Evolutionary conservation across 2,888 invertebrate genomes (phyloP).

Genomic region (Sesamia inferens): DNA sequence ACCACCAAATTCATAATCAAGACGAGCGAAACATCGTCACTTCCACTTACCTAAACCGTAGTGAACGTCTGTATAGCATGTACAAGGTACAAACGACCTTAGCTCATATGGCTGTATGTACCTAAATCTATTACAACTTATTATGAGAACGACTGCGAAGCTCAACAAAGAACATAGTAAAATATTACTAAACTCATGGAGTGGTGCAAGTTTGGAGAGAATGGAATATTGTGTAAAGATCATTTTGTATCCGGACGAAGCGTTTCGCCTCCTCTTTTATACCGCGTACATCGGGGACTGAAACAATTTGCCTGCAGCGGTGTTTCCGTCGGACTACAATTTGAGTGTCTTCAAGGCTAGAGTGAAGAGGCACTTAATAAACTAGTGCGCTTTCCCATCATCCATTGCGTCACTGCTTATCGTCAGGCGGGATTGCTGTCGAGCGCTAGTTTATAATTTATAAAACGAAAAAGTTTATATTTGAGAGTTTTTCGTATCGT

Average conservation of each 20-base stretch:
- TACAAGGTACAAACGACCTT: slow-evolving; percentile 13
- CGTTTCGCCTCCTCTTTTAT: too few relatives aligned
- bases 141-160: slow-evolving; percentile 38
- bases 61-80: background rate
- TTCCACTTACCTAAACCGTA: background rate
- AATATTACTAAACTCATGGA: slow-evolving; percentile 51
- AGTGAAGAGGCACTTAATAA: too few relatives aligned
- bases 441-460: too few relatives aligned
- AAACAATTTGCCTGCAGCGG: too few relatives aligned
- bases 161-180: slow-evolving; percentile 53
- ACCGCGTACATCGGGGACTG: too few relatives aligned
- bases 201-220: slow-evolving; percentile 36
- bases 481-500: too few relatives aligned
- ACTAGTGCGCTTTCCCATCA: too few relatives aligned
- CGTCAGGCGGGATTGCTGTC: too few relatives aligned
- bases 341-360: too few relatives aligned
- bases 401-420: too few relatives aligned
- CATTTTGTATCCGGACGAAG: background rate
- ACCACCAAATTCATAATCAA: background rate
- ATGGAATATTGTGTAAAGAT: background rate
- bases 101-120: slow-evolving; percentile 31
- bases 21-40: background rate
- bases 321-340: too few relatives aligned
- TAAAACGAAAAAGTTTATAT: too few relatives aligned
- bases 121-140: slow-evolving; percentile 54